Base-by-base conservation (phyloP, 2,888 invertebrate species). In the Himalopsyche tibetana region DNA sequence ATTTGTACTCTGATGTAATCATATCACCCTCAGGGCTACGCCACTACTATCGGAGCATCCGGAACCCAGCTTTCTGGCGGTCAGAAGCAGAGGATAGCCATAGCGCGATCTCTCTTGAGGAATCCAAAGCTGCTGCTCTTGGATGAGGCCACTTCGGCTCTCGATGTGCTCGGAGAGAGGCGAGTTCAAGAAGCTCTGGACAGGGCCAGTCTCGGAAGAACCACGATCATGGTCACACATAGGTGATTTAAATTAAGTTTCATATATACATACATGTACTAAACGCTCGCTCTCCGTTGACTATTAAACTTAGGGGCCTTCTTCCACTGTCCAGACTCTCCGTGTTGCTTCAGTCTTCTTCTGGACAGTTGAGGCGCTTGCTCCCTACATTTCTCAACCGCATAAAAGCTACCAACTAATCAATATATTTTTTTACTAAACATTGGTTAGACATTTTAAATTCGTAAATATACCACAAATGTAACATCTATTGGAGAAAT, bases 101-200 rank as follows among this genome's bases (percentile, higher is more conserved):
- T 98, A 86, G 97, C 97, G 0, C 92, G 97, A 82, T 97, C 97
- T 0, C 91, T 97, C 80, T 94, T 97, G 9, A 92, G 96, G 55
- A 93, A 95, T 88, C 97, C 97, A 0, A 94, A 94, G 80, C 94
- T 97, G 63, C 92, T 96, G 83, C 91, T 96, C 84, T 91, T 96
- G 88, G 97, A 97, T 90, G 97, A 97, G 91, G 97, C 97, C 0
- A 97, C 97, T 0, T 97, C 97, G 0, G 97, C 97, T 0, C 91
- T 97, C 85, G 97, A 97, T 91, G 95, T 96, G 4, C 95, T 95
- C 85, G 96, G 96, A 55, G 98, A 97, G 91, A 93, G 94, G 56
- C 95, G 93, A 88, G 97, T 98, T 2, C 97, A 97, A 91, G 94
- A 95, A 45, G 97, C 97, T 0, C 91, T 96, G 80, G 96, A 96